Conservation (phyloP, 1,140 invertebrate species). For the Calliphora vicina region DNA sequence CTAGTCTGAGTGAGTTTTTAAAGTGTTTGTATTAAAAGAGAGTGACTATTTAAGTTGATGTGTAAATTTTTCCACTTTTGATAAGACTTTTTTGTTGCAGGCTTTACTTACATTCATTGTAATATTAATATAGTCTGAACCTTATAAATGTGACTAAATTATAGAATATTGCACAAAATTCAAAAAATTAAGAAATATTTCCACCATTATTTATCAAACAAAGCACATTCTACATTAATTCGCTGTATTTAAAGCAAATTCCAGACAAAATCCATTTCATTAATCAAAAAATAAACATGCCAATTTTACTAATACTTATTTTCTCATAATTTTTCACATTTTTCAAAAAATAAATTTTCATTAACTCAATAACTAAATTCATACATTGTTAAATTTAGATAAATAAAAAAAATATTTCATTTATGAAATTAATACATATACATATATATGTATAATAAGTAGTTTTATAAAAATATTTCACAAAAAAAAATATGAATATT, state of each 20-base stretch:
- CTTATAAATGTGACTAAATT: too few relatives aligned
- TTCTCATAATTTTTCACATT: not conserved
- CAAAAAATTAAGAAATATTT: too few relatives aligned
- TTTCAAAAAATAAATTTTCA: not conserved
- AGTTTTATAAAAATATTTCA: too few relatives aligned
- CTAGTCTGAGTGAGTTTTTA: too few relatives aligned
- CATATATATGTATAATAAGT: not conserved
- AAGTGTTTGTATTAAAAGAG: too few relatives aligned
- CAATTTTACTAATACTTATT: not conserved
- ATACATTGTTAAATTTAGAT: too few relatives aligned
- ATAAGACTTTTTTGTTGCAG: too few relatives aligned
- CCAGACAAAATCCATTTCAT: constrained; percentile 1
- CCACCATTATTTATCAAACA: constrained; percentile 2
- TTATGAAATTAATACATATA: not conserved
- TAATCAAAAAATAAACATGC: not conserved
- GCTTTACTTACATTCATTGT: too few relatives aligned
- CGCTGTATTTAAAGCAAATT: not conserved
- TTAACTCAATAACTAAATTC: not conserved
- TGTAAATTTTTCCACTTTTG: too few relatives aligned
- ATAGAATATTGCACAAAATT: too few relatives aligned
- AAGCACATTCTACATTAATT: not conserved
- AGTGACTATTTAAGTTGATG: too few relatives aligned
- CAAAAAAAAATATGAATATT: not conserved
- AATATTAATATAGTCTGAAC: too few relatives aligned
- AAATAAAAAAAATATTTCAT: not conserved